Evolutionary conservation across 1,140 invertebrate species (phyloP).

Genomic region (Cydia splendana): DNA sequence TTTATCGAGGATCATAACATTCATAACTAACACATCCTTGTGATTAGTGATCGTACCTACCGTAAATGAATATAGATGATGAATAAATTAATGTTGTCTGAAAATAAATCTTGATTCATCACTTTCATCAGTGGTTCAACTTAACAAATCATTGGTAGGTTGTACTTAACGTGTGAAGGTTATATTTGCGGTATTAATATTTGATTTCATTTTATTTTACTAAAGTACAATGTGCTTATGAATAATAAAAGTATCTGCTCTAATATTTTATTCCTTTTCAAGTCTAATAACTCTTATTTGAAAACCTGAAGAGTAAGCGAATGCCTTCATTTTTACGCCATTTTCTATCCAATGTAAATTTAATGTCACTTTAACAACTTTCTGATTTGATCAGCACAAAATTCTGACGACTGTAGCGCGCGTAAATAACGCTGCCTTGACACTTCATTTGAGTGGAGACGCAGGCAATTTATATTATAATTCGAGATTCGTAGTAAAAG

Average conservation of each 20-base stretch:
- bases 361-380: slow-evolving; percentile 13
- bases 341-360: slow-evolving; percentile 1
- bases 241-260: not conserved
- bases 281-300: not conserved
- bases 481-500: slow-evolving; percentile 5
- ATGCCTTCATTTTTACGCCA: not conserved
- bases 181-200: too few relatives aligned
- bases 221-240: too few relatives aligned
- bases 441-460: slow-evolving; percentile 16
- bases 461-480: slow-evolving; percentile 15
- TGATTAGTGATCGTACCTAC: too few relatives aligned
- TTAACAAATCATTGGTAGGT: too few relatives aligned
- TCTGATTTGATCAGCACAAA: slow-evolving; percentile 20
- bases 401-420: not conserved
- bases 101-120: too few relatives aligned
- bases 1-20: too few relatives aligned
- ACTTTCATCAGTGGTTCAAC: too few relatives aligned
- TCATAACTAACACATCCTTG: too few relatives aligned
- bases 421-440: slow-evolving; percentile 11
- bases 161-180: too few relatives aligned
- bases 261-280: not conserved
- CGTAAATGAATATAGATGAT: too few relatives aligned
- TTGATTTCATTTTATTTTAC: too few relatives aligned
- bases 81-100: too few relatives aligned
- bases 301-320: not conserved